Base-by-base conservation (phyloP, 1,140 invertebrate genomes). In the Pectinophora gossypiella region DNA sequence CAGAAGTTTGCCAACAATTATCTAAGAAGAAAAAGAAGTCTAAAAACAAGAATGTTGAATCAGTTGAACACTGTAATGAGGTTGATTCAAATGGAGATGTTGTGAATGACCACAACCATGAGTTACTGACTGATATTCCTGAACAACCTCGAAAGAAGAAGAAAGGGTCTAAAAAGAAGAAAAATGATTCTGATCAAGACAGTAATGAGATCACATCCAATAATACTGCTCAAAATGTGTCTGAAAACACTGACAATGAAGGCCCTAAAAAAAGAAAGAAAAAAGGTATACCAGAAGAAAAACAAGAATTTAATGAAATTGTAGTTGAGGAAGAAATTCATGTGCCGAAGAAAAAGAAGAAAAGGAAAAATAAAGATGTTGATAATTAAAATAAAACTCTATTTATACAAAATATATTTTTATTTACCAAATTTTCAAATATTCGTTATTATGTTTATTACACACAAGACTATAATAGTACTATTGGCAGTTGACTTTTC, bases 291-390 rank as follows among this genome's bases (percentile, higher is more conserved):
- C 48, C 38, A 43, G 20, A 16, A 43, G 20, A 19, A 32, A 45
- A 7, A 50, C 40, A 50, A 22, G 56, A 62, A 27, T 44, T 15
- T 15, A 16, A 40, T 40, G n/a, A 15, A 40, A 40, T 15, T 2
- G 36, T 6, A 51, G 47, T 40, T 51, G 13, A 50, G 15, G 59
- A 71, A 20, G 54, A 67, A 16, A 38, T 19, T 64, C 57, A 66
- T 56, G 32, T 57, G 2, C 70, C 74, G 47, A 72, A 76, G 54
- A 85, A 83, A 58, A 85, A 85, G 63, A 83, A 78, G 50, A 83
- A 79, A 52, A 69, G 64, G 56, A 78, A 76, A 70, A 70, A 75
- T 51, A 68, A 70, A 56, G 35, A 63, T 27, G 1, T 32, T 12
- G 27, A 32, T 12, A 32, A n/a, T 32, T 32, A 32, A 32, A 12